These are phyloP conservation scores for Gallinago stenura DNA, from an alignment of 2,797 vertebrate genomes.

Conservation along the genomic window DNA sequence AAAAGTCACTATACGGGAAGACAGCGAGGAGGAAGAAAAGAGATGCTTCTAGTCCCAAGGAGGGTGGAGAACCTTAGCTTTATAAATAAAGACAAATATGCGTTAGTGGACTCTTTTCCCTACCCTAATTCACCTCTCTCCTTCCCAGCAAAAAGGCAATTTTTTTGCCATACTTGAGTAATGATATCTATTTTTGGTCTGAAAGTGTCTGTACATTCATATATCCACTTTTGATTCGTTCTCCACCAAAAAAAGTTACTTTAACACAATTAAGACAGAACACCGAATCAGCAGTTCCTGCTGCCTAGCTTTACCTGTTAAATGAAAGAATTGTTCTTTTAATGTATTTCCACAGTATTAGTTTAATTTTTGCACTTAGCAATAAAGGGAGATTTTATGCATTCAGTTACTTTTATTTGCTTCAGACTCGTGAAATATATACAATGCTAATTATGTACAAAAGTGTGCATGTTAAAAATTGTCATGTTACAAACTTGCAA, in stretches of 20 bases:
- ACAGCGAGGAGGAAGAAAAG: neutral
- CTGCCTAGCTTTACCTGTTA: neutral
- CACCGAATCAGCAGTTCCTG: neutral
- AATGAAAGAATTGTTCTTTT: neutral
- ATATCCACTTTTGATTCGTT: neutral
- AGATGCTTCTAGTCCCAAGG: neutral
- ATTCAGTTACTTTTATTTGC: conserved; percentile 77
- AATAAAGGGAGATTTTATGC: conserved; percentile 59
- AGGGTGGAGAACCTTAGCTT: neutral
- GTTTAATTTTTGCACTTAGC: neutral
- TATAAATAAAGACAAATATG: neutral
- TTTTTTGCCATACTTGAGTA: neutral
- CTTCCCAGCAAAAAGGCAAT: neutral
- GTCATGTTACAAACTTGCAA: conserved; percentile 88
- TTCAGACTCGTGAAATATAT: conserved; percentile 85
- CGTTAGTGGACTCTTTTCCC: neutral
- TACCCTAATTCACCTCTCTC: neutral
- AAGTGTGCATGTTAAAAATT: conserved; percentile 89
- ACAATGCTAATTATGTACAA: conserved; percentile 94
- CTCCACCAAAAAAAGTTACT: neutral
- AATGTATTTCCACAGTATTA: neutral
- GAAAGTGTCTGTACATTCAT: neutral
- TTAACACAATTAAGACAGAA: neutral
- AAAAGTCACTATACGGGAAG: neutral
- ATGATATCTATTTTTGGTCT: neutral